Evolutionary conservation across 2,888 invertebrate genomes (phyloP).

Genomic region (Syrista parreyssii): DNA sequence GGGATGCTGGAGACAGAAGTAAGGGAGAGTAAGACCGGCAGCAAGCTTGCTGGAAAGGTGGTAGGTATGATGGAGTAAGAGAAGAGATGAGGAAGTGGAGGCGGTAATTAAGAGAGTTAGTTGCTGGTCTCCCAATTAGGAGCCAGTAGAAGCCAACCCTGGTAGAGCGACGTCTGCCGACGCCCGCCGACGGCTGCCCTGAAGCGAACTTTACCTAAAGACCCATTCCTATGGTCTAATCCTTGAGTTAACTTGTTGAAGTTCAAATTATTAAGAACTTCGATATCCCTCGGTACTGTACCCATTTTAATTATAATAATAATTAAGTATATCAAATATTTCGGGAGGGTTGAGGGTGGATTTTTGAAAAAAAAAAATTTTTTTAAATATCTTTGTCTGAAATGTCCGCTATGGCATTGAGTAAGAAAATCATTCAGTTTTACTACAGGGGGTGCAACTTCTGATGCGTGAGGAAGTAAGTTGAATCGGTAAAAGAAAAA

Average conservation of each 20-base stretch:
- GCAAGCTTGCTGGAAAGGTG: slow-evolving; percentile 22
- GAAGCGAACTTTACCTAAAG: slow-evolving; percentile 52
- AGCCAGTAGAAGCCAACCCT: slow-evolving; percentile 54
- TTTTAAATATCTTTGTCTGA: no score
- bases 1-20: slow-evolving; percentile 17
- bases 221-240: slow-evolving; percentile 42
- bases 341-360: fast-evolving
- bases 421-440: no score
- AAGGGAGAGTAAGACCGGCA: slow-evolving; percentile 5
- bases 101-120: slow-evolving; percentile 71
- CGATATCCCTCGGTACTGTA: background rate
- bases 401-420: no score
- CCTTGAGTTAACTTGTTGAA: slow-evolving; percentile 25
- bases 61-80: slow-evolving; percentile 33
- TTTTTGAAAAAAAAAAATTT: no score
- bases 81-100: slow-evolving; percentile 54
- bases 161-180: slow-evolving; percentile 31
- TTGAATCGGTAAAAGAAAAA: background rate
- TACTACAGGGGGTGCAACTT: background rate
- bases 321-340: background rate
- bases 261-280: background rate
- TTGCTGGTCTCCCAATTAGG: slow-evolving; percentile 66
- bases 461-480: background rate
- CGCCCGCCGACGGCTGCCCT: slow-evolving; percentile 47
- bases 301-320: background rate